Conservation (phyloP, 2,888 invertebrate species). For the Kuschelorhynchus macadamiae region DNA sequence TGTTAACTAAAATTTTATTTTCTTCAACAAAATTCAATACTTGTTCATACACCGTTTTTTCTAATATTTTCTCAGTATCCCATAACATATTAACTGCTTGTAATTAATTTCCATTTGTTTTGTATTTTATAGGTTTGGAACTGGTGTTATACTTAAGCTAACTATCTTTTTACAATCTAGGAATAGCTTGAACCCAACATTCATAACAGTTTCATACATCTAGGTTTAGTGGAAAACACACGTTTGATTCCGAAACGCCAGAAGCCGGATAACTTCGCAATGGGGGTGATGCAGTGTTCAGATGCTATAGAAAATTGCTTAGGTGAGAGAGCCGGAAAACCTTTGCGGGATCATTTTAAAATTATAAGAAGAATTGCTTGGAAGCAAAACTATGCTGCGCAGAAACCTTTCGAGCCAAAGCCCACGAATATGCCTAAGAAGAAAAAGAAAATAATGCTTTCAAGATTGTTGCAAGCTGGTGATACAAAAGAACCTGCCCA, state of each 20-base stretch:
- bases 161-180: too few species aligned
- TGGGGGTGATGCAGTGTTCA: slow-evolving; percentile 66
- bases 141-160: too few species aligned
- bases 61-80: too few species aligned
- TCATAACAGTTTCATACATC: too few species aligned
- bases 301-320: slow-evolving; percentile 67
- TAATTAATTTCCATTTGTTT: too few species aligned
- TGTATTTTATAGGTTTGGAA: too few species aligned
- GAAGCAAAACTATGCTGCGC: slow-evolving; percentile 61
- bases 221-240: slow-evolving; percentile 61
- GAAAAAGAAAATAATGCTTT: slow-evolving; percentile 1
- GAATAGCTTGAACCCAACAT: too few species aligned
- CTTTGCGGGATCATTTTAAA: slow-evolving; percentile 65
- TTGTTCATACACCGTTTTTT: too few species aligned
- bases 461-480: slow-evolving; percentile 36
- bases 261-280: slow-evolving; percentile 65
- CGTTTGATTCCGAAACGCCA: slow-evolving; percentile 60
- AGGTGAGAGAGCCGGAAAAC: slow-evolving; percentile 64
- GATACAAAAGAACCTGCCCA: slow-evolving; percentile 37
- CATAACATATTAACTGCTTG: too few species aligned
- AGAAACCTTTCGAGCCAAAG: slow-evolving; percentile 60
- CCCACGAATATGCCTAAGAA: slow-evolving; percentile 56
- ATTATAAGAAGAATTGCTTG: slow-evolving; percentile 66
- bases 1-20: too few species aligned
- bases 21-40: too few species aligned